Conservation (phyloP, 2,888 invertebrate genomes). For the Euplexia lucipara region DNA sequence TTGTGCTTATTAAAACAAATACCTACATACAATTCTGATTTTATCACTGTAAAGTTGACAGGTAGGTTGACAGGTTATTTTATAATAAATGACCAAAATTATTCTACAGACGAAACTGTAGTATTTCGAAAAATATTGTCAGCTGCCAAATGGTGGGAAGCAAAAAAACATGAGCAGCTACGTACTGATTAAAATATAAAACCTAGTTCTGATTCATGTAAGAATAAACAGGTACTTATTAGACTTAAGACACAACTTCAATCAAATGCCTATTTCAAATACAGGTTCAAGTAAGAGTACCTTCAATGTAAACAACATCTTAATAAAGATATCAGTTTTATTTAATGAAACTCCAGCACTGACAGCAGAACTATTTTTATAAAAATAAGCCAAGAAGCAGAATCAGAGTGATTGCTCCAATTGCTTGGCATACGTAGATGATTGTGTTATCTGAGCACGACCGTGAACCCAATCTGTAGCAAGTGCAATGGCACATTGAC, state of each 20-base stretch:
- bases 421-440: constrained; percentile 65
- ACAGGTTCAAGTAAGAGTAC: not conserved
- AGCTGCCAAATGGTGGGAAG: not conserved
- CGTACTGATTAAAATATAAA: not conserved
- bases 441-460: constrained; percentile 71
- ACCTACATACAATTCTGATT: not conserved
- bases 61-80: too few species aligned
- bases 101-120: not conserved
- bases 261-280: constrained; percentile 4
- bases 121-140: not conserved
- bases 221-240: constrained; percentile 5
- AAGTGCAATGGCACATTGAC: constrained; percentile 87
- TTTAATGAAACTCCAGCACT: not conserved
- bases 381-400: constrained; percentile 31
- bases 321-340: not conserved
- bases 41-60: not conserved
- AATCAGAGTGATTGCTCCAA: constrained; percentile 58
- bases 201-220: not conserved
- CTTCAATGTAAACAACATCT: not conserved
- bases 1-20: not conserved
- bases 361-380: constrained; percentile 16
- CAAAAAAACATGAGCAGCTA: not conserved
- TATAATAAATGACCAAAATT: not conserved
- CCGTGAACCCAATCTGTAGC: constrained; percentile 87
- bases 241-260: not conserved